phyloP scores from a whole-genome alignment of 2,797 vertebrate genomes.

The Sternarchorhynchus goeldii region DNA sequence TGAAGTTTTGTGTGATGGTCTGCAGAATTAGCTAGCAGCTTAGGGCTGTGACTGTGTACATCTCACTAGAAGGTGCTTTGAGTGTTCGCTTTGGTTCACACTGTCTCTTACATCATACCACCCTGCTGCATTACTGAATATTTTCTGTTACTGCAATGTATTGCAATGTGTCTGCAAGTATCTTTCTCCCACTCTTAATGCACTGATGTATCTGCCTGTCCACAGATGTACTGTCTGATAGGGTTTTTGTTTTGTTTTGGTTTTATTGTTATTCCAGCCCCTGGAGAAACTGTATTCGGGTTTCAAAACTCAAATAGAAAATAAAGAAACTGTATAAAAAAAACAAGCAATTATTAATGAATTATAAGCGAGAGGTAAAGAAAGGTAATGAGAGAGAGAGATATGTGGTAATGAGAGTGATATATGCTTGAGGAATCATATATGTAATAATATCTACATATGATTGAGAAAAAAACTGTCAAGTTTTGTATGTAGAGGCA shows the following conservation, averaged over 20 bases:
- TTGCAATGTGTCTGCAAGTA: not conserved
- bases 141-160: not conserved
- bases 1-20: not conserved
- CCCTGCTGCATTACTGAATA: too few species aligned
- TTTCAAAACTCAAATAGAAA: too few species aligned
- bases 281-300: not conserved
- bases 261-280: not conserved
- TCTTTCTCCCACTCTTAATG: not conserved
- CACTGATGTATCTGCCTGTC: not conserved
- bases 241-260: not conserved
- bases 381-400: too few species aligned
- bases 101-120: not conserved
- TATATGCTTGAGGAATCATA: not conserved
- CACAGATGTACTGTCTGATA: not conserved
- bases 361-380: not conserved
- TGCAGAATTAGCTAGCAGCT: not conserved
- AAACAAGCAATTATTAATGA: not conserved
- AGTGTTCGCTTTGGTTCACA: not conserved
- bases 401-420: too few species aligned
- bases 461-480: not conserved
- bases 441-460: not conserved
- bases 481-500: too few species aligned
- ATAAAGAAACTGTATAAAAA: too few species aligned
- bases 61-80: not conserved
- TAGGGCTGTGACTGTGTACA: not conserved